Evolutionary conservation across 2,888 invertebrate species (phyloP).

Genomic region (Trisateles emortualis): DNA sequence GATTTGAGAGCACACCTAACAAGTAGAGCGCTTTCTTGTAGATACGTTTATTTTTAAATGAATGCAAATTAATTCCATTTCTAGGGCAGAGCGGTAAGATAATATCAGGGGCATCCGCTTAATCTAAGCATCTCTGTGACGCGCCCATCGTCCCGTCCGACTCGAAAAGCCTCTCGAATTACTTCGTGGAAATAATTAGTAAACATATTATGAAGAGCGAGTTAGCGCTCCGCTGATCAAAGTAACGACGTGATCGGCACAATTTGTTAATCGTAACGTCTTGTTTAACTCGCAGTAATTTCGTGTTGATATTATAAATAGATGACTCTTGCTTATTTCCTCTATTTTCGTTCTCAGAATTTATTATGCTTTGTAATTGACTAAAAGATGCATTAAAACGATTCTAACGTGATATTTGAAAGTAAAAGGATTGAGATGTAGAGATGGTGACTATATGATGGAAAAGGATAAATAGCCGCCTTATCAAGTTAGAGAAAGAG

Average conservation of each 20-base stretch:
- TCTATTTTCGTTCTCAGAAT: conserved; percentile 7
- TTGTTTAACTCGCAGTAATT: conserved; percentile 47
- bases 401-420: background rate
- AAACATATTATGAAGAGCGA: conserved; percentile 54
- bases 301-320: conserved; percentile 43
- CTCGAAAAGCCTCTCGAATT: conserved; percentile 54
- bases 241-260: conserved; percentile 47
- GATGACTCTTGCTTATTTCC: conserved; percentile 19
- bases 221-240: conserved; percentile 55
- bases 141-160: conserved; percentile 53
- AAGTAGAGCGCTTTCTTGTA: conserved; percentile 56
- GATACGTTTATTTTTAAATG: conserved; percentile 55
- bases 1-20: conserved; percentile 56
- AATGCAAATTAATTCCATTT: conserved; percentile 74
- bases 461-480: no score
- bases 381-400: background rate
- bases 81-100: conserved; percentile 68
- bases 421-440: background rate
- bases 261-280: conserved; percentile 52
- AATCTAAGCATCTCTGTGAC: conserved; percentile 65
- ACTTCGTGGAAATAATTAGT: conserved; percentile 64
- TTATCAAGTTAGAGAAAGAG: no score
- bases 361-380: conserved; percentile 23
- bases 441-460: no score
- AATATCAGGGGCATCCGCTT: conserved; percentile 66